Evolutionary conservation across 2,888 invertebrate genomes (phyloP), one percentile per base, ranked within the genome.

Genomic region (Melieria picta): DNA sequence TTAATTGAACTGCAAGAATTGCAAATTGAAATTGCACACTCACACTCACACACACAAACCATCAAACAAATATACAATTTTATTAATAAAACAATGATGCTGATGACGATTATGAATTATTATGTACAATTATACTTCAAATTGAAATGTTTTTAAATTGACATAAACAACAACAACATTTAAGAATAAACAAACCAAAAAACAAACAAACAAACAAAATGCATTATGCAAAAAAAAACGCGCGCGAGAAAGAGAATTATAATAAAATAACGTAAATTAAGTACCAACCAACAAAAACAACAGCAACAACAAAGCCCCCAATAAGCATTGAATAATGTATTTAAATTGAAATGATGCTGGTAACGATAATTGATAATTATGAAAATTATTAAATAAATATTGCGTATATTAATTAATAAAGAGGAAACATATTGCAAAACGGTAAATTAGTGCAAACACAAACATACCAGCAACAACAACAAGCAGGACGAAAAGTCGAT

Each of bases 91-190:
- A 42, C 43, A 52, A 5, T 52, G 13, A 52, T 52, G 11, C 5
- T 52, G 13, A 52, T 52, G 13, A 50, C 50, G 50, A 52, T 52
- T 30, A 30, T 30, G 30, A 30, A 30, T 46, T 46, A 16, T 56
- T 65, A 16, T 46, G 46, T 65, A 65, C 65, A 65, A 65, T 56
- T 57, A 30, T 56, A 65, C 16, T 50, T 56, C 45, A 65, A 65
- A 56, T 57, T 45, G 47, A 65, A 57, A 16, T 16, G 65, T 65
- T 56, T 65, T 65, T 65, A 65, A 65, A 65, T 56, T 65, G 46
- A 57, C n/a, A 56, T 16, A 4, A 56, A 56, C 16, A 30, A 30
- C 10, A 16, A 60, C 30, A 30, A 30, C 30, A 30, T 16, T 16
- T 16, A 16, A 16, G 16, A 16, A 16, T 16, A 16, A 16, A 30